phyloP scores from a whole-genome alignment of 2,797 vertebrate genomes.

The Silurus aristotelis region DNA sequence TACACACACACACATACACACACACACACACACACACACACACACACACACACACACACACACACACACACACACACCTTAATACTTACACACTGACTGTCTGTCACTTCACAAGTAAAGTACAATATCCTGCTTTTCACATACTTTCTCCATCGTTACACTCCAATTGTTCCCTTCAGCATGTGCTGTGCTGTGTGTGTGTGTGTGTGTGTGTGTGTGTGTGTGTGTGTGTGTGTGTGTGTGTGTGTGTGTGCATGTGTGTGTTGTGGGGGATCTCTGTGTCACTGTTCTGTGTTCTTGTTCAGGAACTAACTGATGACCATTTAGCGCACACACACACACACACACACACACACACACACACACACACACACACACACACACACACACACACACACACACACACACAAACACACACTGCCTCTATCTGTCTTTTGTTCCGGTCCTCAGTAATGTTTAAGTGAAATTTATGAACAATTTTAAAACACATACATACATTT shows the following conservation, averaged over 20 bases:
- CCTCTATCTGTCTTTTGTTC: background rate
- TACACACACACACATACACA: too few species aligned
- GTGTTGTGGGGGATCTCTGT: background rate
- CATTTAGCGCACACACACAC: background rate
- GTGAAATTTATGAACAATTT: background rate
- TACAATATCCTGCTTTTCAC: conserved; percentile 5
- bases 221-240: conserved; percentile 13
- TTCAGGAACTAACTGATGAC: background rate
- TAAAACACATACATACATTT: background rate
- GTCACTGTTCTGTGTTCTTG: background rate
- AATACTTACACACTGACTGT: background rate
- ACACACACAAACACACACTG: background rate
- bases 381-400: background rate
- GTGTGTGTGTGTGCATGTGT: background rate
- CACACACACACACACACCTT: background rate
- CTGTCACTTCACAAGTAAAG: background rate
- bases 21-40: background rate
- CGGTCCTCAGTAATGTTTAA: background rate
- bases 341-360: too few species aligned
- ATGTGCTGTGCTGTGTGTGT: background rate
- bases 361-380: too few species aligned
- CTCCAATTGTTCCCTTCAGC: background rate
- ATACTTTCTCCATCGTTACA: background rate
- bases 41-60: conserved; percentile 1
- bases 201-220: background rate